Base-by-base conservation (phyloP, 2,797 vertebrate species). In the Malurus leucopterus region DNA sequence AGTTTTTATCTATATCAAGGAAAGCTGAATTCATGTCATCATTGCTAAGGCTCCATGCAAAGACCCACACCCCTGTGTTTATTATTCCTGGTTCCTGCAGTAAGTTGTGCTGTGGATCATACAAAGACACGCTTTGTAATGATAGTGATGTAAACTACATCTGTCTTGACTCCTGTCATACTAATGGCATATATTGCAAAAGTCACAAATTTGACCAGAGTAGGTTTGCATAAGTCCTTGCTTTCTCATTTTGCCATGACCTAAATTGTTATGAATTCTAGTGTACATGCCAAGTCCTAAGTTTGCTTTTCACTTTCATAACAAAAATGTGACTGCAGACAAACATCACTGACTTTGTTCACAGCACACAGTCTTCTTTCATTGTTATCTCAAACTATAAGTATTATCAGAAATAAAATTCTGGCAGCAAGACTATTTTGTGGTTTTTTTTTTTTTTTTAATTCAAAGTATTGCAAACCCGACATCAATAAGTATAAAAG, bases 31-130 rank as follows among this genome's bases (percentile, higher is more conserved):
- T 95, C 92, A 95, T 87, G 91, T 92, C 93, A 91, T 88, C 91
- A 87, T 96, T 93, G 94, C 84, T 94, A 94, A 96, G 88, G 93
- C 93, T 96, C 94, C 94, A 95, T 96, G 81, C 95, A 93, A 95
- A 95, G 94, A 96, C 92, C 95, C 84, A 75, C 91, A 94, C 84
- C 94, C 96, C 93, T 89, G 86, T 96, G 70, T 96, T 84, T 96
- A 94, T 95, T 96, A 68, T 95, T 96, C 88, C 84, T 95, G 95
- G 96, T 97, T 96, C 95, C 96, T 95, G 95, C 97, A 98, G 97
- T 98, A 98, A 98, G 90, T 96, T 92, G 96, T 97, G 96, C 96
- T 98, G 97, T 97, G 97, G 95, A 97, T 97, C 97, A 96, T 98
- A 96, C 81, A 96, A 93, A 97, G 95, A 97, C 97, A 94, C 47